Conservation (phyloP, 2,888 invertebrate species). For the Molanna angustata region DNA sequence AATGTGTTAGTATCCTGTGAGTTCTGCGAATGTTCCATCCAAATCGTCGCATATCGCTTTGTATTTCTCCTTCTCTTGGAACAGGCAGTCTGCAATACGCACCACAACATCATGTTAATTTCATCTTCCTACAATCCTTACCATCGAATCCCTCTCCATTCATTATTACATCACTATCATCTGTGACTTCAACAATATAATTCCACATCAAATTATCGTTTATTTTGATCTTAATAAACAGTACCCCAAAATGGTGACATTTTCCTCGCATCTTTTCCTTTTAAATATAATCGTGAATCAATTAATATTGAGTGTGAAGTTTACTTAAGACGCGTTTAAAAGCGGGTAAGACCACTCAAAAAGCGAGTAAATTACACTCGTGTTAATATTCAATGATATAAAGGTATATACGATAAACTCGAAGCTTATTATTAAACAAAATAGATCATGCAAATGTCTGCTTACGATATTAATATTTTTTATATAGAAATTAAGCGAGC, state of each 20-base stretch:
- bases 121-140: too few species aligned
- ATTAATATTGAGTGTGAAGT: too few species aligned
- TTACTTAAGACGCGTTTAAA: too few species aligned
- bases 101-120: conserved; percentile 19
- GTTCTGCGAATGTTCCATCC: conserved; percentile 95
- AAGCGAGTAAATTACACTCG: not conserved
- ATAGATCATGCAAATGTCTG: not conserved
- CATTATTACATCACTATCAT: too few species aligned
- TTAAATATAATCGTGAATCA: too few species aligned
- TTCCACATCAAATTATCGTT: too few species aligned
- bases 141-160: too few species aligned
- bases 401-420: not conserved
- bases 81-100: conserved; percentile 72
- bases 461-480: not conserved
- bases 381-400: not conserved
- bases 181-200: too few species aligned
- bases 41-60: conserved; percentile 97
- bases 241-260: too few species aligned
- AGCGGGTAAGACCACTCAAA: not conserved
- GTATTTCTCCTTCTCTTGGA: conserved; percentile 89
- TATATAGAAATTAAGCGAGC: not conserved
- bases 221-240: too few species aligned
- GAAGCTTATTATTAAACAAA: not conserved
- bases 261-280: too few species aligned
- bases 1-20: conserved; percentile 85